These are phyloP conservation scores for Sorex fumeus DNA, from an alignment of 2,113 vertebrate genomes.

Conservation along the genomic window DNA sequence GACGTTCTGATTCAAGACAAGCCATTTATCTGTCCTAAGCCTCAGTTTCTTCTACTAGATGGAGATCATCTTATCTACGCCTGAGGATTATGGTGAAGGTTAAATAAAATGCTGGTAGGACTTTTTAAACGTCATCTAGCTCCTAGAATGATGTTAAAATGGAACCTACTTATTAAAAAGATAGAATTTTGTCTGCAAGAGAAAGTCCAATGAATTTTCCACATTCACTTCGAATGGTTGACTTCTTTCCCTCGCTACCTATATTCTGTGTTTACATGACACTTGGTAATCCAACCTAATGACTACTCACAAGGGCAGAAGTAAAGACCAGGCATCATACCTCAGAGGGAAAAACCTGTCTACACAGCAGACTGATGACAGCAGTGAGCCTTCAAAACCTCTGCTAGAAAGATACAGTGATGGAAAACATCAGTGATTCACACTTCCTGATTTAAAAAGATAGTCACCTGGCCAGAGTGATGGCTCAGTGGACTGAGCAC, in stretches of 20 bases:
- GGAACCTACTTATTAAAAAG: background rate
- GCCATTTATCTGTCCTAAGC: background rate
- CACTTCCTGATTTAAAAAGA: no score
- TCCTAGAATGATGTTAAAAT: background rate
- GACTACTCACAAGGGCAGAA: background rate
- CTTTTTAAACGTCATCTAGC: background rate
- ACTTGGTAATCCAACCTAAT: background rate
- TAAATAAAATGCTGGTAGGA: background rate
- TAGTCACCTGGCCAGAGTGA: no score
- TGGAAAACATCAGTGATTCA: background rate
- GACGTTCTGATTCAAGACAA: background rate
- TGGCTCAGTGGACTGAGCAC: no score
- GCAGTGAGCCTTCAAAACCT: background rate
- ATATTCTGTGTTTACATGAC: background rate
- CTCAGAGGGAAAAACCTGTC: background rate
- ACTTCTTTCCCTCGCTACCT: background rate
- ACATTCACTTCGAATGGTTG: background rate
- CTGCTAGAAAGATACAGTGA: background rate
- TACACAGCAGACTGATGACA: accelerated
- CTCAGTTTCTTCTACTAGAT: background rate
- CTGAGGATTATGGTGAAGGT: background rate
- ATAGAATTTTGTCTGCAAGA: background rate
- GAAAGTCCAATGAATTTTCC: background rate
- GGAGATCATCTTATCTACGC: background rate
- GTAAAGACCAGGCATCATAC: background rate